These are phyloP conservation scores for Hylomyscus alleni DNA, from an alignment of 2,797 vertebrate genomes.

Conservation along the genomic window DNA sequence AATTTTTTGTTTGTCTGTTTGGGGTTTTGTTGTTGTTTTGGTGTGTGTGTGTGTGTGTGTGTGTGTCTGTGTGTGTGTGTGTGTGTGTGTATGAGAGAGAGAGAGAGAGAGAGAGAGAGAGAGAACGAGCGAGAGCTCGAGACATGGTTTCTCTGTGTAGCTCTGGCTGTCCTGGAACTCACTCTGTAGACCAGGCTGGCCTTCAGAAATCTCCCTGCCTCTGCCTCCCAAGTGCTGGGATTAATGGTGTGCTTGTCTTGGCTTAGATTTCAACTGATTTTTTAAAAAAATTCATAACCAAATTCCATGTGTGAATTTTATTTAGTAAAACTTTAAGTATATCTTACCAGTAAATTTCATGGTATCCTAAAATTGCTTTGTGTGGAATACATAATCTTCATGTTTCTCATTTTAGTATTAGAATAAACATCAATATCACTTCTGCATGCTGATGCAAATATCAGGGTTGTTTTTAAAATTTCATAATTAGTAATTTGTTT, in stretches of 20 bases:
- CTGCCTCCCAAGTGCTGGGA: neutral
- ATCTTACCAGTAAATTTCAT: constrained; percentile 60
- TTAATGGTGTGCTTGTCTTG: neutral
- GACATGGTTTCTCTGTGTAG: neutral
- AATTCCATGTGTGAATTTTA: neutral
- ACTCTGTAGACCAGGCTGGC: neutral
- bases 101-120: too few relatives aligned
- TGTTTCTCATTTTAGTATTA: constrained; percentile 50
- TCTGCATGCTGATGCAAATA: constrained; percentile 36
- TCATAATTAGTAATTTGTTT: constrained; percentile 39
- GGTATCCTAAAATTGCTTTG: constrained; percentile 56
- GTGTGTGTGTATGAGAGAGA: too few relatives aligned
- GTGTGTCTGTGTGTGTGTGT: too few relatives aligned
- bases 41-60: too few relatives aligned
- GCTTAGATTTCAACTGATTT: constrained; percentile 42
- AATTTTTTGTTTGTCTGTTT: neutral
- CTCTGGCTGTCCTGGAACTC: neutral
- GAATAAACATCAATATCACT: neutral
- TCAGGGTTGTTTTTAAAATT: constrained; percentile 31
- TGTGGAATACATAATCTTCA: constrained; percentile 31
- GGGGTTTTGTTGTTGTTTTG: neutral
- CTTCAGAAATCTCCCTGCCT: neutral
- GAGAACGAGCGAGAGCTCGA: too few relatives aligned
- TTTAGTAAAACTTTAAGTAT: constrained; percentile 53
- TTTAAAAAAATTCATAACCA: constrained; percentile 35